Percentiles rank a stretch among this genome's conserved stretches.
These are phyloP conservation scores for Perizoma flavofasciatum DNA, from an alignment of 2,888 invertebrate species.

Conservation along the genomic window DNA sequence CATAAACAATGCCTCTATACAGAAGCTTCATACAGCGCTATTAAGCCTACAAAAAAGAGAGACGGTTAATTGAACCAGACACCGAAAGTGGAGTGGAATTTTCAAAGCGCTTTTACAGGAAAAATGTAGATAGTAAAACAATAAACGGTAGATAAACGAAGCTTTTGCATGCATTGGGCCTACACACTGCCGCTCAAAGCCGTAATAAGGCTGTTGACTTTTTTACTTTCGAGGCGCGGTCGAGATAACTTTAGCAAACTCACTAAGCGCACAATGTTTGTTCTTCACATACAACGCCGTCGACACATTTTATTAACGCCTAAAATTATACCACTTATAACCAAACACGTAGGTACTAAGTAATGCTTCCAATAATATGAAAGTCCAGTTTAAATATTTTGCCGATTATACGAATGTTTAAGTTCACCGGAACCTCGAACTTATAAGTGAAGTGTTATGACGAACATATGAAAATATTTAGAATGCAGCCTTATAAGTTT, in stretches of 20 bases:
- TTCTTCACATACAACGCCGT: constrained; percentile 72
- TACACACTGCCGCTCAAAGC: constrained; percentile 55
- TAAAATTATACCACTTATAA: constrained; percentile 51
- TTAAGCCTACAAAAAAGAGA: constrained; percentile 38
- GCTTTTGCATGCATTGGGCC: constrained; percentile 12
- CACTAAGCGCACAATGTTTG: constrained; percentile 63
- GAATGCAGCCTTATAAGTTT: constrained; percentile 52
- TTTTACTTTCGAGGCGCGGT: constrained; percentile 69
- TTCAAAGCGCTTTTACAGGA: constrained; percentile 43
- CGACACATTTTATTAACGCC: constrained; percentile 67
- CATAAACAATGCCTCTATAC: constrained; percentile 63
- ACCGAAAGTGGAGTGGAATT: constrained; percentile 47
- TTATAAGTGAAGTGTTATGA: constrained; percentile 41
- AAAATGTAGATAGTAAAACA: constrained; percentile 36
- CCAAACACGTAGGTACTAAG: constrained; percentile 31
- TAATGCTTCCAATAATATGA: constrained; percentile 46
- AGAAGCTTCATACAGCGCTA: constrained; percentile 31
- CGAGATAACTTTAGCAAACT: constrained; percentile 79
- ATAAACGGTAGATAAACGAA: constrained; percentile 34
- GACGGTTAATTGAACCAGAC: constrained; percentile 48
- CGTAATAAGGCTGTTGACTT: constrained; percentile 74
- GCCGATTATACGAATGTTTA: constrained; percentile 52
- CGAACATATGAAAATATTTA: constrained; percentile 53
- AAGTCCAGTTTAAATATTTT: constrained; percentile 36
- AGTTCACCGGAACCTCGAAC: constrained; percentile 40